Percentiles rank a stretch among this genome's conserved stretches.
Conservation (phyloP, 2,113 vertebrate species). For the Paramormyrops kingsleyae region DNA sequence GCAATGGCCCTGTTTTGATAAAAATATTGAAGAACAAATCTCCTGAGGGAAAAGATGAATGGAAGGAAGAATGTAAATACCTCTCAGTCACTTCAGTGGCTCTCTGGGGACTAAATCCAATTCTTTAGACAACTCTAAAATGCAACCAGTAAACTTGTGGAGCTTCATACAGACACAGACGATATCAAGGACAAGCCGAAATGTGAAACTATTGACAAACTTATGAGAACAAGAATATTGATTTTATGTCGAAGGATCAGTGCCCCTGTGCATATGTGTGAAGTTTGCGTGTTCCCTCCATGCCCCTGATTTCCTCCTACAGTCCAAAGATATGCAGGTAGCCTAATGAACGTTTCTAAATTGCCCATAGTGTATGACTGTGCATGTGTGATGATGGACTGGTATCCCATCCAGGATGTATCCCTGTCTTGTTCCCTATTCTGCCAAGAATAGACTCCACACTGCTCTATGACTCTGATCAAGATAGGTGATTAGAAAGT, state of each 20-base stretch:
- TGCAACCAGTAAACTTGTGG: not conserved
- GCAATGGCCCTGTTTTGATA: not conserved
- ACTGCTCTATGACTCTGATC: not conserved
- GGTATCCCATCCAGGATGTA: not conserved
- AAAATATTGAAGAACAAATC: not conserved
- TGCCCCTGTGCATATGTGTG: not conserved
- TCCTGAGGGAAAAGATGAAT: not conserved
- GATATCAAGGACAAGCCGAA: not conserved
- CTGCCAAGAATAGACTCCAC: not conserved
- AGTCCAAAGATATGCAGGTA: not conserved
- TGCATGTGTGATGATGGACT: not conserved
- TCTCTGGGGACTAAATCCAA: not conserved
- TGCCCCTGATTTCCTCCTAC: not conserved
- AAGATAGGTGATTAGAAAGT: not conserved
- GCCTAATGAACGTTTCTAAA: not conserved
- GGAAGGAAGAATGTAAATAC: not conserved
- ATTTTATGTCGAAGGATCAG: not conserved
- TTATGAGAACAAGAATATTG: not conserved
- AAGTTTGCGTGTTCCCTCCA: not conserved
- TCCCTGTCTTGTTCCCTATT: not conserved
- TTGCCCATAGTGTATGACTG: not conserved
- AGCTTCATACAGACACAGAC: not conserved
- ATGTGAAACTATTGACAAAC: not conserved
- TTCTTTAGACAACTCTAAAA: not conserved
- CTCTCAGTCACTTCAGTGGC: not conserved